These are phyloP conservation scores for Rhombomys opimus DNA, from an alignment of 2,113 vertebrate genomes.

Conservation along the genomic window DNA sequence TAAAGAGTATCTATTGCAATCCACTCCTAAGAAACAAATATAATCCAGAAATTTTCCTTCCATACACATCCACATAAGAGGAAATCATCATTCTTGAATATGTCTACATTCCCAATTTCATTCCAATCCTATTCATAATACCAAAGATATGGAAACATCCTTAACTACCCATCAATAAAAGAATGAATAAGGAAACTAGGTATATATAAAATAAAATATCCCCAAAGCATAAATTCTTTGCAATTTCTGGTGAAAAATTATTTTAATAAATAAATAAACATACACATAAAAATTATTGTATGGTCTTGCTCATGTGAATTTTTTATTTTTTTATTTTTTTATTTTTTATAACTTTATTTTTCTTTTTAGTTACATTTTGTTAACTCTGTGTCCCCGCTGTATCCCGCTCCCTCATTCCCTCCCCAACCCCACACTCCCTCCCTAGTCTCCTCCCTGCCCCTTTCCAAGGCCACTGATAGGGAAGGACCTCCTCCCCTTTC, in stretches of 20 bases:
- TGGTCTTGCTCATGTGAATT: neutral
- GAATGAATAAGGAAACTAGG: neutral
- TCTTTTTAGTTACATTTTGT: too few relatives aligned
- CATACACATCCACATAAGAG: neutral
- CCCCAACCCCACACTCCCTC: too few relatives aligned
- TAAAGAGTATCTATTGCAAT: slow-evolving; percentile 19
- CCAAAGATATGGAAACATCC: too few relatives aligned
- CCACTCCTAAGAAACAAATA: slow-evolving; percentile 47
- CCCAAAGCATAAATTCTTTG: neutral
- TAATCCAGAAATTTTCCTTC: neutral
- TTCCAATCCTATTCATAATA: neutral
- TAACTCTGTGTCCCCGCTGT: too few relatives aligned
- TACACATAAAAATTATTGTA: neutral
- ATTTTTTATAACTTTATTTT: too few relatives aligned
- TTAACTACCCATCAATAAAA: fast-evolving
- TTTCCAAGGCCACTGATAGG: too few relatives aligned
- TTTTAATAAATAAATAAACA: neutral
- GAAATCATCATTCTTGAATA: too few relatives aligned
- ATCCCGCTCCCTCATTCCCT: too few relatives aligned
- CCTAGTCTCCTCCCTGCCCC: too few relatives aligned
- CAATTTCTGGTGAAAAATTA: neutral
- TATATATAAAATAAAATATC: neutral
- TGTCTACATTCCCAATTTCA: neutral
- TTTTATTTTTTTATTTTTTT: too few relatives aligned
- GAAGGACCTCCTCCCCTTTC: too few relatives aligned